A percentile compares a stretch with the other conserved stretches of the same genome.
Evolutionary conservation across 2,888 invertebrate genomes (phyloP).

Genomic region (Sympetrum striolatum): DNA sequence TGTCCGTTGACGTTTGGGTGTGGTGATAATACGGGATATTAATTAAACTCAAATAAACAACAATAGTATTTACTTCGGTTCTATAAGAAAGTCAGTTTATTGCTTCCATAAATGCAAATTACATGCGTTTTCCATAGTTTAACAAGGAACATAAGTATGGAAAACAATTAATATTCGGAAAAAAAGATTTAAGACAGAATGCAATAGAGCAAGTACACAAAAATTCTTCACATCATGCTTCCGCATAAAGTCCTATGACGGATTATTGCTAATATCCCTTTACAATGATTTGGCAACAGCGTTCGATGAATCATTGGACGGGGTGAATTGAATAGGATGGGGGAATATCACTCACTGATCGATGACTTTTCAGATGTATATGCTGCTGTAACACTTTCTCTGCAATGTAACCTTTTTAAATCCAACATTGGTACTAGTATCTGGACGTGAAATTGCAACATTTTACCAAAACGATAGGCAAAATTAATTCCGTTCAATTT

Average conservation of each 20-base stretch:
- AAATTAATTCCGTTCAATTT: neutral
- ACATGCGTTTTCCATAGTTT: neutral
- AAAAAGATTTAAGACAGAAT: neutral
- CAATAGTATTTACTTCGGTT: neutral
- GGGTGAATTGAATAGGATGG: conserved; percentile 2
- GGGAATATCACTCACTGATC: conserved; percentile 19
- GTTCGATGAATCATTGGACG: conserved; percentile 29
- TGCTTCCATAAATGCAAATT: neutral
- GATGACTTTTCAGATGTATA: neutral
- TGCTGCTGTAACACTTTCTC: neutral
- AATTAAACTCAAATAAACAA: neutral
- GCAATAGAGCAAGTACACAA: neutral
- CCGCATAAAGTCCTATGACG: neutral
- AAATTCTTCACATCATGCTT: neutral
- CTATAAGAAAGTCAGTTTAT: neutral
- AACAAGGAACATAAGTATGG: neutral
- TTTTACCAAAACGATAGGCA: neutral
- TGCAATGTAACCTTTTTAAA: neutral
- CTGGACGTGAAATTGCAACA: neutral
- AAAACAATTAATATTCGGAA: neutral
- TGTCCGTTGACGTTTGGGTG: neutral
- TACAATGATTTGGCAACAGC: conserved; percentile 8
- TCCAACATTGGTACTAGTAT: neutral
- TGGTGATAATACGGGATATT: neutral
- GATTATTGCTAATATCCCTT: neutral